Conservation (phyloP, 1,140 invertebrate species). For the Temnothorax longispinosus region DNA sequence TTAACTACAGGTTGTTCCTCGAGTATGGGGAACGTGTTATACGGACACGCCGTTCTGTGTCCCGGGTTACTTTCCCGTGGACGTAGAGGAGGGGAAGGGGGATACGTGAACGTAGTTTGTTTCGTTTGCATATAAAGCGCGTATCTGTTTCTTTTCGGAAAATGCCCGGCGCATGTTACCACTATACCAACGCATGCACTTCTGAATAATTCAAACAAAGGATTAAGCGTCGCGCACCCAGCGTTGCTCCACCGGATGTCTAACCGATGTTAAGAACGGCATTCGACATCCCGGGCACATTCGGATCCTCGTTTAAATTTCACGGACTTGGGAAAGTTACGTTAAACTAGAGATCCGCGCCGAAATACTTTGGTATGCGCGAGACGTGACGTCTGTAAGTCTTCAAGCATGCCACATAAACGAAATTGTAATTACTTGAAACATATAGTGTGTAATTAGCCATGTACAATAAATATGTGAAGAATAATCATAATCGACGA, state of each 20-base stretch:
- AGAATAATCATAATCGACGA: not conserved
- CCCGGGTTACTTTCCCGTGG: not conserved
- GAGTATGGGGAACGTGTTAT: not conserved
- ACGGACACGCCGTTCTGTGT: not conserved
- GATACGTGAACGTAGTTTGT: conserved; percentile 52
- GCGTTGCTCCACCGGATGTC: conserved; percentile 33
- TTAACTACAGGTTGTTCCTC: not conserved
- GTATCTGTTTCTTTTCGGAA: conserved; percentile 53
- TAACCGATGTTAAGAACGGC: conserved; percentile 51
- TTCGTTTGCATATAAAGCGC: conserved; percentile 61
- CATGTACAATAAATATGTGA: not conserved
- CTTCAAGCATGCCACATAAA: not conserved
- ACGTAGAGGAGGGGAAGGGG: not conserved
- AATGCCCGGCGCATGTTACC: conserved; percentile 33
- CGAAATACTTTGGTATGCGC: conserved; percentile 36
- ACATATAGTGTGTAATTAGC: not conserved
- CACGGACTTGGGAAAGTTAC: conserved; percentile 24
- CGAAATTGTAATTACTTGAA: conserved; percentile 12
- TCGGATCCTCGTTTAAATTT: conserved; percentile 47
- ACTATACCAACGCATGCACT: conserved; percentile 10
- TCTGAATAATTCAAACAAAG: conserved; percentile 61
- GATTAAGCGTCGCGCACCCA: conserved; percentile 32
- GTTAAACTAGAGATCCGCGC: conserved; percentile 35
- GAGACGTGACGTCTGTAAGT: not conserved
- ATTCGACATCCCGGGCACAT: conserved; percentile 52